Evolutionary conservation across 1,140 invertebrate species (phyloP).

Genomic region (Carposina sasakii): DNA sequence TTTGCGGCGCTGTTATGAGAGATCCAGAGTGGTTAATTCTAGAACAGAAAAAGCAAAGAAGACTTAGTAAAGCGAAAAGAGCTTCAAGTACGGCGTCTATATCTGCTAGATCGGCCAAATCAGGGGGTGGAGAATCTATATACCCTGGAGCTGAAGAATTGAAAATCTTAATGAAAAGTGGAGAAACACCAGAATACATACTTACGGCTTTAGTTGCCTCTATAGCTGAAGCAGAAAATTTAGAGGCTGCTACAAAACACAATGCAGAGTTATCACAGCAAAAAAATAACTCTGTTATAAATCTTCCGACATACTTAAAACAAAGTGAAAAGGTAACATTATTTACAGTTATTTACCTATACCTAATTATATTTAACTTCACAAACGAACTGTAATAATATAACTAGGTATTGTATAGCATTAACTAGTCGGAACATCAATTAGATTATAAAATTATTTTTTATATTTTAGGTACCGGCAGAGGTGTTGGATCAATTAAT

Average conservation of each 20-base stretch:
- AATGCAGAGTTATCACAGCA: conserved; percentile 58
- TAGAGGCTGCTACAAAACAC: conserved; percentile 63
- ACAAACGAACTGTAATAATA: no score
- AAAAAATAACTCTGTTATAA: conserved; percentile 78
- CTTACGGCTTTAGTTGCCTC: conserved; percentile 78
- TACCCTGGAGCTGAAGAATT: conserved; percentile 79
- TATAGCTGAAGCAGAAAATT: conserved; percentile 64
- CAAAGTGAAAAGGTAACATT: conserved; percentile 79
- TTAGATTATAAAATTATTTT: conserved; percentile 11
- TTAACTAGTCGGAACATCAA: no score
- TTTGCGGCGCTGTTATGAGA: conserved; percentile 90
- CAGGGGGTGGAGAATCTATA: conserved; percentile 67
- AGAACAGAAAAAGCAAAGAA: conserved; percentile 74
- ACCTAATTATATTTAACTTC: no score
- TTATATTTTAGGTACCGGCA: conserved; percentile 74
- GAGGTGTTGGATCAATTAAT: conserved; percentile 80
- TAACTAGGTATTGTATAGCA: no score
- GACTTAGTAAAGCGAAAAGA: conserved; percentile 56
- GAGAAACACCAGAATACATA: conserved; percentile 80
- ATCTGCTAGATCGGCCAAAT: conserved; percentile 57
- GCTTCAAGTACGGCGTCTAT: conserved; percentile 71
- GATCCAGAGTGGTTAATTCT: conserved; percentile 85
- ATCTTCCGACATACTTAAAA: conserved; percentile 85
- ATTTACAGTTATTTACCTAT: conserved; percentile 14
- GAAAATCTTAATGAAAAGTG: conserved; percentile 78